phyloP scores from a whole-genome alignment of 2,797 vertebrate species.

The Lagodon rhomboides region DNA sequence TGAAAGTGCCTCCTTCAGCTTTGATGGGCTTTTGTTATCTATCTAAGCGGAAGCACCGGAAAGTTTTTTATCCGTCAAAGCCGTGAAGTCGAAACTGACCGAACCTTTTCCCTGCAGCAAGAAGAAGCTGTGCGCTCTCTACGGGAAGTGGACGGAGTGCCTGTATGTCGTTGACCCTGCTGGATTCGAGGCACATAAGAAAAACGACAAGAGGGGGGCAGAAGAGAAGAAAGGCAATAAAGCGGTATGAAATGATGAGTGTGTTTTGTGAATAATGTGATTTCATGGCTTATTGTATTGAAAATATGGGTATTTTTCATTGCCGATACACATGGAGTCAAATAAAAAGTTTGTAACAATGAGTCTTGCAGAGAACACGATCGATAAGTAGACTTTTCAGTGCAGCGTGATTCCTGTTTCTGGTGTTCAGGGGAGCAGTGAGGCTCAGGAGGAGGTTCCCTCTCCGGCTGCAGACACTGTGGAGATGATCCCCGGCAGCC shows the following conservation, averaged over 20 bases:
- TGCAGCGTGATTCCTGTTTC: not conserved
- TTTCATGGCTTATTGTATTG: not conserved
- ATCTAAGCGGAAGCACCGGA: not conserved
- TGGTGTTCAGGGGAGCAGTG: constrained; percentile 77
- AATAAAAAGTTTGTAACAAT: not conserved
- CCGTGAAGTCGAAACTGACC: not conserved
- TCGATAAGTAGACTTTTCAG: not conserved
- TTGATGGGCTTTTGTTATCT: not conserved
- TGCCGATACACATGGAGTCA: not conserved
- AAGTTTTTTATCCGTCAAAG: not conserved
- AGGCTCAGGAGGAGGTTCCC: constrained; percentile 90
- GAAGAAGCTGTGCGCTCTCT: constrained; percentile 94
- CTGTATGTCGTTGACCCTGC: constrained; percentile 90
- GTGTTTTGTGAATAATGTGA: not conserved
- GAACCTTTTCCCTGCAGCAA: constrained; percentile 85
- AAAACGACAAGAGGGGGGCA: constrained; percentile 90
- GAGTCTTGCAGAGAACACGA: not conserved
- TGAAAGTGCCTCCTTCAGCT: not conserved
- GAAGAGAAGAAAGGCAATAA: constrained; percentile 93
- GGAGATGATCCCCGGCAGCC: constrained; percentile 92
- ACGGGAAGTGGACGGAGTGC: constrained; percentile 98
- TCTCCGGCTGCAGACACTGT: constrained; percentile 92
- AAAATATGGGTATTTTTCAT: not conserved
- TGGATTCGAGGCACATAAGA: constrained; percentile 92
- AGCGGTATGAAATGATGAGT: constrained; percentile 83